phyloP scores from a whole-genome alignment of 1,140 invertebrate genomes.

The Drosophila truncata region DNA sequence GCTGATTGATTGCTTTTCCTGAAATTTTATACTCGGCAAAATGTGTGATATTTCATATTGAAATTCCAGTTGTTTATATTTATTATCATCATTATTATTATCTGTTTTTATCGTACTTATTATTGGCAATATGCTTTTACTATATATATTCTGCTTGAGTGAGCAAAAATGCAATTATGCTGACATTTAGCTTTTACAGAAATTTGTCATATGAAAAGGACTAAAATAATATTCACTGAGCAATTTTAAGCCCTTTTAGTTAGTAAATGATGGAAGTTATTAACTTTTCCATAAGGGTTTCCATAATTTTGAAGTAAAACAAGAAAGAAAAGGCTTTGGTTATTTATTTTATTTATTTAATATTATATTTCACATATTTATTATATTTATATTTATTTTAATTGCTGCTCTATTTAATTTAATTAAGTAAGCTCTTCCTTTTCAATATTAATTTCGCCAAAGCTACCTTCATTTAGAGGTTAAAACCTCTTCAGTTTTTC shows the following conservation, averaged over 20 bases:
- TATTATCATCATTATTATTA: too few species aligned
- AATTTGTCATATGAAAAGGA: neutral
- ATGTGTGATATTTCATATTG: neutral
- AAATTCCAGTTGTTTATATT: neutral
- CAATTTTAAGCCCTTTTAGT: neutral
- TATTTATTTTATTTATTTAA: neutral
- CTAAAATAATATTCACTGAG: neutral
- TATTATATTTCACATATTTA: neutral
- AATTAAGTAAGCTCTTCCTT: neutral
- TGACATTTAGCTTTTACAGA: neutral
- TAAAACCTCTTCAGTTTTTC: neutral
- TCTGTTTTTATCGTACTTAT: neutral
- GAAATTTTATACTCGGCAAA: neutral
- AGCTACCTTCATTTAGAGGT: neutral
- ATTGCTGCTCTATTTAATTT: too few species aligned
- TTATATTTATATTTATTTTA: neutral
- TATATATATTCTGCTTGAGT: neutral
- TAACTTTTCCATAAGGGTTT: neutral
- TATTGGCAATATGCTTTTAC: neutral
- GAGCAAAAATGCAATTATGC: neutral
- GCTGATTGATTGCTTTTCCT: conserved; percentile 13
- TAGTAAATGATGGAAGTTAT: neutral
- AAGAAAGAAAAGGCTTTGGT: neutral
- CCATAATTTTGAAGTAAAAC: neutral
- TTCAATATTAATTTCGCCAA: neutral